phyloP scores from a whole-genome alignment of 2,888 invertebrate species.

The Phengaris arion region DNA sequence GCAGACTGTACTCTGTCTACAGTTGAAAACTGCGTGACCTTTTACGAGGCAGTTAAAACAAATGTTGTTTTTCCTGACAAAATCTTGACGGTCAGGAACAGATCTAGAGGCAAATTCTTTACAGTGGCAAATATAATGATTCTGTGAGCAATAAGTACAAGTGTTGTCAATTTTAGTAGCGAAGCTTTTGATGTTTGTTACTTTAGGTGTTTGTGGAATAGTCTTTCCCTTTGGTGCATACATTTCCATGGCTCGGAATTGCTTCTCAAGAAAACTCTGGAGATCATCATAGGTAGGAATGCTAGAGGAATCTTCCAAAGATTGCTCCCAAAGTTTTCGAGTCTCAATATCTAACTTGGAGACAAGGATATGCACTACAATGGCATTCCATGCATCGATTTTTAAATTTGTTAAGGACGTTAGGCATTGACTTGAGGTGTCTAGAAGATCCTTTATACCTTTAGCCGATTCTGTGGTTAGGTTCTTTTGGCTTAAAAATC shows the following conservation, averaged over 20 bases:
- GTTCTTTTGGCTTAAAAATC: conserved; percentile 41
- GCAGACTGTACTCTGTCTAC: conserved; percentile 31
- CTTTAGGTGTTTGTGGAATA: too few species aligned
- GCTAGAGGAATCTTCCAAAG: neutral
- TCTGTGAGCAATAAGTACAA: too few species aligned
- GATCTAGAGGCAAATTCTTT: conserved; percentile 35
- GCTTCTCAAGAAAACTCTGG: neutral
- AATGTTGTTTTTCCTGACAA: conserved; percentile 35
- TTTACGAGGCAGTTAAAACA: conserved; percentile 39
- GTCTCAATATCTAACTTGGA: conserved; percentile 39
- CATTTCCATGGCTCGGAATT: neutral
- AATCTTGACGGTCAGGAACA: conserved; percentile 34
- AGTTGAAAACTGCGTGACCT: conserved; percentile 31
- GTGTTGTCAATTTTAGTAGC: too few species aligned
- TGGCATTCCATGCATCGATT: too few species aligned
- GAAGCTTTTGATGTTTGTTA: too few species aligned
- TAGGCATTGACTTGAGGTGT: too few species aligned
- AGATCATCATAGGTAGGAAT: neutral
- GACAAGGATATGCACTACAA: conserved; percentile 36
- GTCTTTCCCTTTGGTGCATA: neutral
- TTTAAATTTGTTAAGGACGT: too few species aligned
- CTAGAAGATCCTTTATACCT: too few species aligned
- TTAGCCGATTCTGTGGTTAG: neutral
- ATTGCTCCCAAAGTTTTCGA: conserved; percentile 39
- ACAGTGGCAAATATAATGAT: too few species aligned